Evolutionary conservation across 2,888 invertebrate species (phyloP).

Genomic region (Meta bourneti): DNA sequence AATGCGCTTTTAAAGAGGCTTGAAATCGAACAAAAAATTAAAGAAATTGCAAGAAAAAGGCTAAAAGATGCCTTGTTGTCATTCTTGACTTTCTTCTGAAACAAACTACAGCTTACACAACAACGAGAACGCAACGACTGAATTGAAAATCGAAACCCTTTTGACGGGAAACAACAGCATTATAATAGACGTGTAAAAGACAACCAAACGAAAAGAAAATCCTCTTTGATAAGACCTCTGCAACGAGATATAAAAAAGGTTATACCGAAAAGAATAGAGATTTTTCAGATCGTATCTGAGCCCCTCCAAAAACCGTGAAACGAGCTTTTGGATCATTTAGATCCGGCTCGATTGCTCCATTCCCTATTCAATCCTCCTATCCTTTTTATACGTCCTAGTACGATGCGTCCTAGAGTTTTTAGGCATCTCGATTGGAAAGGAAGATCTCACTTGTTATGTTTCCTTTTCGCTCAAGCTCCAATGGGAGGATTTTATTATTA

Average conservation of each 20-base stretch:
- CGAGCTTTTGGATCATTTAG: slow-evolving; percentile 2
- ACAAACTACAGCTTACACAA: not conserved
- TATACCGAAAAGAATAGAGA: not conserved
- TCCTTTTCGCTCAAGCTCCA: not conserved
- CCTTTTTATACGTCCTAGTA: not conserved
- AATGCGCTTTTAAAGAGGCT: too few species aligned
- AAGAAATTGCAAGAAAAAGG: too few species aligned
- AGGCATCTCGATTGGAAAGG: not conserved
- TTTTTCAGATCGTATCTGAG: not conserved
- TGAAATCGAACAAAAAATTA: too few species aligned
- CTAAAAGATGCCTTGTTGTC: too few species aligned
- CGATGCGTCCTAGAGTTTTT: not conserved
- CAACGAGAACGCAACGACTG: not conserved
- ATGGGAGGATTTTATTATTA: too few species aligned
- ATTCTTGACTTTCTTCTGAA: too few species aligned
- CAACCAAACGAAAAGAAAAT: not conserved
- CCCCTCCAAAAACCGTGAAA: not conserved
- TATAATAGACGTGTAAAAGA: not conserved
- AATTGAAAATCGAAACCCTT: not conserved
- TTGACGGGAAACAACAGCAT: not conserved
- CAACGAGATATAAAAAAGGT: not conserved
- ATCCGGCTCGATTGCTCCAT: not conserved
- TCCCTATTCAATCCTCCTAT: not conserved
- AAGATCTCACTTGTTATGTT: not conserved
- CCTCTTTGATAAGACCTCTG: not conserved